Evolutionary conservation across 2,113 vertebrate genomes (phyloP), one percentile per base, ranked within the genome.

Genomic region (Prionailurus bengalensis): DNA sequence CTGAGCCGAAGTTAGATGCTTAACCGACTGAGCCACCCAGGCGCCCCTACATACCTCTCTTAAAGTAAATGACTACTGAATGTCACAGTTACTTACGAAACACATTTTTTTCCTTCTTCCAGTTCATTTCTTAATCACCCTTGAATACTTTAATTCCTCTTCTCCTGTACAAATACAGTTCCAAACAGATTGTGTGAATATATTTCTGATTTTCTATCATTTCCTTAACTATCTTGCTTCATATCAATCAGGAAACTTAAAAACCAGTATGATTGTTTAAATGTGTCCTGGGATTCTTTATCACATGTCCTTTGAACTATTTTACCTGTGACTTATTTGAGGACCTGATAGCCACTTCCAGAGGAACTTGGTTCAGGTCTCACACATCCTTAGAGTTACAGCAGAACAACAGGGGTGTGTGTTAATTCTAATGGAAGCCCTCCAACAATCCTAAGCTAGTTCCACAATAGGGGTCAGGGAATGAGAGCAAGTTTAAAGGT

Each of bases 91-190:
- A 76, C 25, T 33, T 45, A 45, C 39, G 91, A 63, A 87, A 78
- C 29, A 21, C 29, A n/a, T 39, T 93, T 94, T 95, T 53, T 91
- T 73, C 90, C 14, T 61, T 61, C n/a, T 81, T 63, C 39, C 27
- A 85, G 51, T 14, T 92, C 25, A 45, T 95, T 93, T 97, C 21
- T 19, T 17, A 12, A 36, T 76, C 16, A 19, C 45, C 14, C 36
- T 84, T 81, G 36, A 92, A 82, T 94, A 68, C 16, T 61, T 94
- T 93, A 68, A 83, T 89, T 92, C n/a, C 3, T 97, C 36, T 74
- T 94, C 31, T 85, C 91, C 12, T 76, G 1, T 82, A 29, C 48
- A 92, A 84, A 88, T 90, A n/a, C 5, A 39, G 4, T 96, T 96
- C 74, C 12, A 29, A 80, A 70, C 2, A 94, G 16, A 81, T 65